Conservation (phyloP, 2,888 invertebrate species). For the Synergus umbraculus region DNA sequence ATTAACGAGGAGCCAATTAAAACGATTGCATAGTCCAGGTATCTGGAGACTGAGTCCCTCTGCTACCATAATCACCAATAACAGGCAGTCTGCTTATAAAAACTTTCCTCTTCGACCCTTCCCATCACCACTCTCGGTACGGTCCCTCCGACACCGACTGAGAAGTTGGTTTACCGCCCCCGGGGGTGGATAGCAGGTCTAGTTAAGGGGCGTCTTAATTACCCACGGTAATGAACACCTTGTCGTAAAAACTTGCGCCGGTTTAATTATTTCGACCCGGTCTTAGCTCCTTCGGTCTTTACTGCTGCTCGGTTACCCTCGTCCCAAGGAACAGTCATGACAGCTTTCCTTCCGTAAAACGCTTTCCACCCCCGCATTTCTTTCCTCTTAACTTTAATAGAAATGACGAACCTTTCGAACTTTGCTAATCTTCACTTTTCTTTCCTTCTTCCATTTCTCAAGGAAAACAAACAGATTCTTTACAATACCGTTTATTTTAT, state of each 20-base stretch:
- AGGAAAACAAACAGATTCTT: background rate
- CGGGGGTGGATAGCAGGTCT: slow-evolving; percentile 75
- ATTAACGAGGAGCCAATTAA: slow-evolving; percentile 57
- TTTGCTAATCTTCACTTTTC: background rate
- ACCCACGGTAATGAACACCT: slow-evolving; percentile 78
- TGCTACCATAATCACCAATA: slow-evolving; percentile 72
- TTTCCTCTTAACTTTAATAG: slow-evolving; percentile 23
- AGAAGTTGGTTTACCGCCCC: slow-evolving; percentile 77
- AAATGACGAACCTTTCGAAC: slow-evolving; percentile 17
- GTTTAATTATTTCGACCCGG: slow-evolving; percentile 76
- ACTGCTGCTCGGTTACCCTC: slow-evolving; percentile 53
- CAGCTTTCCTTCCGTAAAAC: slow-evolving; percentile 15
- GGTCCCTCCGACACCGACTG: slow-evolving; percentile 61
- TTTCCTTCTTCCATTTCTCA: background rate
- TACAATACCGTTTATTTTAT: background rate
- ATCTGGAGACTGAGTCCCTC: slow-evolving; percentile 28
- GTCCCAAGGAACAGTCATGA: slow-evolving; percentile 48
- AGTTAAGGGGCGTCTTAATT: slow-evolving; percentile 78
- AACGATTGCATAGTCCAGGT: slow-evolving; percentile 48
- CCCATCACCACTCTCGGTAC: slow-evolving; percentile 43
- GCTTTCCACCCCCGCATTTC: slow-evolving; percentile 37
- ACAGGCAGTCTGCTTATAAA: slow-evolving; percentile 72
- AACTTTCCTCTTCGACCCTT: slow-evolving; percentile 59
- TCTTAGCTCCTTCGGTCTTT: slow-evolving; percentile 53
- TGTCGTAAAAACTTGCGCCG: slow-evolving; percentile 77